Evolutionary conservation across 2,113 vertebrate species (phyloP), one percentile per base, ranked within the genome.

Genomic region (Bucco capensis): DNA sequence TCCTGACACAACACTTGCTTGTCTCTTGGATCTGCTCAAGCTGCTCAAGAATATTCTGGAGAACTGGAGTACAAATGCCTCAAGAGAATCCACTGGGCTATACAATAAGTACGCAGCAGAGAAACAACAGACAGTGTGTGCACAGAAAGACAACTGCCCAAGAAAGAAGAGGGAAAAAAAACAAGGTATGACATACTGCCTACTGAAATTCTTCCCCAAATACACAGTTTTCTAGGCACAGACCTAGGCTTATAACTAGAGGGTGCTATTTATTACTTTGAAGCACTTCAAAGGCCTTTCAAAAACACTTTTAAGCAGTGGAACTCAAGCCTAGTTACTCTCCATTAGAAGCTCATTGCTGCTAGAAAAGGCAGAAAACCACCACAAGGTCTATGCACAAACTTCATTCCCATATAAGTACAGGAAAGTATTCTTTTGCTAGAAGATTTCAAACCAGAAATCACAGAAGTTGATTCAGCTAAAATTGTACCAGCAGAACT

Each of bases 201-300:
- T 79, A 61, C 8, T 22, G 38, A 69, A 88, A 42, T 86, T 86
- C 78, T 83, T 72, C 90, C 90, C 73, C 42, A 94, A 95, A 92
- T 17, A 90, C 1, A 75, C 76, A 54, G 82, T 94, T 94, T 88
- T 84, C 70, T 92, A 82, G 92, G 86, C 94, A 85, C 70, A 57
- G 77, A 84, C 56, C 58, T 58, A 28, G 31, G 72, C 82, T 95
- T 96, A 90, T 90, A 95, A 95, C 80, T 89, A 73, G 86, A 96
- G 73, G 83, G 83, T 94, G 92, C 94, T 86, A 66, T 86, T 88
- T 53, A 79, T 84, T 81, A 86, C 82, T 86, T 75, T 30, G 31
- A 69, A 82, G 70, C 73, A 93, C 94, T 96, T 96, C 89, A 91
- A 94, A 96, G 91, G 74, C 58, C 77, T 50, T 92, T 93, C 93